Evolutionary conservation across 2,888 invertebrate species (phyloP), one percentile per base, ranked within the genome.

Genomic region (Resseliella maxima): DNA sequence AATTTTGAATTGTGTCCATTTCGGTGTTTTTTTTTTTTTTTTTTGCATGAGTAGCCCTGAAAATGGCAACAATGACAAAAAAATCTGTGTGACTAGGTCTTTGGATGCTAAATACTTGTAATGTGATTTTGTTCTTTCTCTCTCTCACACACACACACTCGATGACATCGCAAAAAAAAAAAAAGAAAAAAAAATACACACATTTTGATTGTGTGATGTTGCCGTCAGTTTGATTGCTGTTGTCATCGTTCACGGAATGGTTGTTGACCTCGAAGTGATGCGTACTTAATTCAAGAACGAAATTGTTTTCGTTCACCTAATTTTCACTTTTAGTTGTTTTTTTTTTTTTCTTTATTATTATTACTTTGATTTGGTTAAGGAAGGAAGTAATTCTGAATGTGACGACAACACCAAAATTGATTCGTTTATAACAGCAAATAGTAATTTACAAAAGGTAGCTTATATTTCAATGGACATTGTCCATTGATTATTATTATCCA

Each of bases 201-300:
- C 3, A 31, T 72, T 24, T 59, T 59, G 12, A n/a, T 59, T 59
- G 50, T 2, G 41, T 41, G 15, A 8, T 50, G 18, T 50, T 50
- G 15, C n/a, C n/a, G n/a, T n/a, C n/a, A n/a, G n/a, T n/a, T n/a
- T n/a, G n/a, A n/a, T 50, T 50, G n/a, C 3, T 50, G 50, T 50
- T 50, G 24, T 24, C 2, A 0, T 81, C 36, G n/a, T n/a, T n/a
- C n/a, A n/a, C n/a, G n/a, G 38, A 38, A 38, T 83, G 83, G 38
- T 38, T 83, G 38, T 83, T 83, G 83, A 83, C 83, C 83, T 83
- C 83, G 38, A 24, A 83, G 18, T n/a, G 83, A 83, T 83, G 83
- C 83, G 83, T 72, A 72, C 15, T 72, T 72, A 72, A 72, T 72
- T 31, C 31, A n/a, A 31, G 72, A 59, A 59, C 59, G 35, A 81